Percentiles rank a stretch among this genome's conserved stretches.
Conservation (phyloP, 1,140 invertebrate species). For the Aphelenchoides fujianensis region DNA sequence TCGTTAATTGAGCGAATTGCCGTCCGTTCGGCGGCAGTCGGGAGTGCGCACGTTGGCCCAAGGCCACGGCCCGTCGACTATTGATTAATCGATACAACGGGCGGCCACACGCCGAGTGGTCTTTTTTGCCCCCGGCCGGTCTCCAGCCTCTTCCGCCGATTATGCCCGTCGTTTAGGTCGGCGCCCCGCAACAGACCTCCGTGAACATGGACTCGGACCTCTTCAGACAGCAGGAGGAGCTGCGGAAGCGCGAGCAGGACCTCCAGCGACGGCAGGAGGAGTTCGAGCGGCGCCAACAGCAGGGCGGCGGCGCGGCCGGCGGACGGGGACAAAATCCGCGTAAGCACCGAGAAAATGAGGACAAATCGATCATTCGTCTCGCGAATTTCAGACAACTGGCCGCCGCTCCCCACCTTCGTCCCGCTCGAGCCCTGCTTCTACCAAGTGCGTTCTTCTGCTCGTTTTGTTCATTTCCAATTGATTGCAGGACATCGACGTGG, state of each 20-base stretch:
- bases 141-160: no score
- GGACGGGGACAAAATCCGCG: conserved; percentile 65
- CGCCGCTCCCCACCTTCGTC: conserved; percentile 86
- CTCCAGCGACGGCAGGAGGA: conserved; percentile 58
- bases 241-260: conserved; percentile 56
- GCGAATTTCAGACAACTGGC: no score
- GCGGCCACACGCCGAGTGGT: background rate
- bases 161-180: conserved; percentile 15
- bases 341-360: no score
- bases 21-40: background rate
- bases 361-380: no score
- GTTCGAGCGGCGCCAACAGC: conserved; percentile 49
- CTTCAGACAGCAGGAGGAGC: conserved; percentile 61
- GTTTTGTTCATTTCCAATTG: background rate
- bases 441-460: no score
- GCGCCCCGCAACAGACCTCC: conserved; percentile 17
- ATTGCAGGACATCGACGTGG: conserved; percentile 86
- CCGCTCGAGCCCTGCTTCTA: conserved; percentile 93
- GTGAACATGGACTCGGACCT: conserved; percentile 38
- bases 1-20: background rate
- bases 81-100: conserved; percentile 24
- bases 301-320: conserved; percentile 19
- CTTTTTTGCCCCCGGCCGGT: conserved; percentile 8
- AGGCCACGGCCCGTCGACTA: no score
- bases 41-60: no score